Evolutionary conservation across 2,797 vertebrate species (phyloP).

Genomic region (Gallinago stenura): DNA sequence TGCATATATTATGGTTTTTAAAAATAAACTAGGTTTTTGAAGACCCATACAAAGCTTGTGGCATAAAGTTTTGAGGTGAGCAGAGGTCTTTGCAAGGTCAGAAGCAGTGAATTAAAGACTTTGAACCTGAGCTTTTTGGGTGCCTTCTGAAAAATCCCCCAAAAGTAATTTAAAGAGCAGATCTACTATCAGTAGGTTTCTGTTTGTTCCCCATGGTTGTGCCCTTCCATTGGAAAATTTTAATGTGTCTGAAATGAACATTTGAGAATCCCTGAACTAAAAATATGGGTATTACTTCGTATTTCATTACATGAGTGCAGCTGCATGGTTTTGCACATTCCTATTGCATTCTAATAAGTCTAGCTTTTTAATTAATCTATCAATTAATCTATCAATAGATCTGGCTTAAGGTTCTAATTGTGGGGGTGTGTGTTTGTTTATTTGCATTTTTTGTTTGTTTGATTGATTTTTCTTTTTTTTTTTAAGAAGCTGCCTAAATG

Average conservation of each 20-base stretch:
- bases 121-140: constrained; percentile 15
- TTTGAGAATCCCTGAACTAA: neutral
- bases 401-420: neutral
- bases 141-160: neutral
- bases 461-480: neutral
- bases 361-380: neutral
- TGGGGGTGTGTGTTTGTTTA: no score
- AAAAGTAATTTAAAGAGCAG: constrained; percentile 19
- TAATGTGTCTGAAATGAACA: neutral
- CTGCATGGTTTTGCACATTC: neutral
- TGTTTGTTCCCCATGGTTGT: neutral
- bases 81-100: constrained; percentile 45
- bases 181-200: neutral
- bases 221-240: neutral
- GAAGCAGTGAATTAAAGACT: neutral
- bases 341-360: neutral
- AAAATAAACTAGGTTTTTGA: constrained; percentile 2
- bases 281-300: neutral
- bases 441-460: neutral
- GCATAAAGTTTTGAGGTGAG: neutral
- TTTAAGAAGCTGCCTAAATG: neutral
- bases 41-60: neutral
- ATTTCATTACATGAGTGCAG: neutral
- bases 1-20: neutral
- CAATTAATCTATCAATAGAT: no score